Base-by-base conservation (phyloP, 1,140 invertebrate species). In the Pemphigus obesinymphae region DNA sequence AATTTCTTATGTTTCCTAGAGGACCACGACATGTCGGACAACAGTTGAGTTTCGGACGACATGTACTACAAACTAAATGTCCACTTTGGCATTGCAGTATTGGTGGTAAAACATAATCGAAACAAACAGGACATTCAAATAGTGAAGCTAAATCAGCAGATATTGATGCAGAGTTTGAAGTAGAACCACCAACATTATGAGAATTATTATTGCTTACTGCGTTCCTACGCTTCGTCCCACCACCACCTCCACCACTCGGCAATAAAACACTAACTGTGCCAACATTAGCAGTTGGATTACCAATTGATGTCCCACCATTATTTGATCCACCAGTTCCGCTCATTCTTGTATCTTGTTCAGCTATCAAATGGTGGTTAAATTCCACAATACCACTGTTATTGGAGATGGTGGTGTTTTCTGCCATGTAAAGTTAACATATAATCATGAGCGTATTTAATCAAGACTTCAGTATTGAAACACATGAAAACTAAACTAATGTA, bases 111-210 rank as follows among this genome's bases (percentile, higher is more conserved):
- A 99, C 98, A 91, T 99, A 99, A 88, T 99, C 98, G 88, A 99
- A 99, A 88, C 98, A 99, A 73, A 99, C 98, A 15, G 98, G 98
- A 89, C 98, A 99, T 88, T 99, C 98, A 88, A 99, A 99, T 26
- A 99, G 89, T 82, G 94, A 96, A 50, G 97, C 96, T 85, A 99
- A 87, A 87, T 98, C 96, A 84, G 94, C 92, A 45, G 93, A 93
- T 66, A 75, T 76, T 13, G 82, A 76, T 3, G 82, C 34, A 29
- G 76, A 80, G 40, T 80, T 80, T 31, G 76, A 80, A 40, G 50
- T 17, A 31, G 76, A 37, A 2, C 76, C 76, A 13, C 55, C 55
- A 23, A 70, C 40, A 23, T 37, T 78, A 5, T 80, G 76, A 43
- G 76, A 61, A 29, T 15, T 80, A 43, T 63, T 80, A 31, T 4